Percentiles rank a stretch among this genome's conserved stretches.
Evolutionary conservation across 2,888 invertebrate species (phyloP).

Genomic region (Labia minor): DNA sequence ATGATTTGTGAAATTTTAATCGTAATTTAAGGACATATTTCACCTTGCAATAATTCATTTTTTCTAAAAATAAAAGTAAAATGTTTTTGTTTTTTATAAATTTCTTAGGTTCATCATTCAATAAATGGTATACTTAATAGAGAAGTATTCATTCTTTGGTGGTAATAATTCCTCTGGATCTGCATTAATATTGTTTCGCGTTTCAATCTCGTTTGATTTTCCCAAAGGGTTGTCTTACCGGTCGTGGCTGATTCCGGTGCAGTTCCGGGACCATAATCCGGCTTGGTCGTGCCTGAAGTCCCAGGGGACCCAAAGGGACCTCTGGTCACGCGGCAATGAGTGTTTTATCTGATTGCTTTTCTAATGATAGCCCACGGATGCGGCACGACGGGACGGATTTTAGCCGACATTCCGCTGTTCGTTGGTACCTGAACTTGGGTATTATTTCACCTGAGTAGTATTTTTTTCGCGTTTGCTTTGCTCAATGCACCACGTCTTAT

Average conservation of each 20-base stretch:
- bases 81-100: too few relatives aligned
- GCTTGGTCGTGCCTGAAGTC: neutral
- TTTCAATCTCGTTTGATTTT: neutral
- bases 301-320: neutral
- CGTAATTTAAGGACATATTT: too few relatives aligned
- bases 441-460: neutral
- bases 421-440: neutral
- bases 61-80: too few relatives aligned
- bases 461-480: neutral
- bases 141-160: too few relatives aligned
- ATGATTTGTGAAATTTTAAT: too few relatives aligned
- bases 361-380: constrained; percentile 5
- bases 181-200: neutral
- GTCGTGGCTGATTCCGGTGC: neutral
- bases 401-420: neutral
- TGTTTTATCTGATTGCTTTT: neutral
- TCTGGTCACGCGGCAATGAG: constrained; percentile 7
- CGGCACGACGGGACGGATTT: constrained; percentile 8
- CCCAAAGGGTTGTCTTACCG: neutral
- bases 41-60: too few relatives aligned
- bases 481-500: neutral
- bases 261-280: neutral
- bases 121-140: too few relatives aligned
- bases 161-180: too few relatives aligned
- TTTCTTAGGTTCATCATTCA: too few relatives aligned